Base-by-base conservation (phyloP, 2,888 invertebrate genomes). In the Prenolepis imparis region DNA sequence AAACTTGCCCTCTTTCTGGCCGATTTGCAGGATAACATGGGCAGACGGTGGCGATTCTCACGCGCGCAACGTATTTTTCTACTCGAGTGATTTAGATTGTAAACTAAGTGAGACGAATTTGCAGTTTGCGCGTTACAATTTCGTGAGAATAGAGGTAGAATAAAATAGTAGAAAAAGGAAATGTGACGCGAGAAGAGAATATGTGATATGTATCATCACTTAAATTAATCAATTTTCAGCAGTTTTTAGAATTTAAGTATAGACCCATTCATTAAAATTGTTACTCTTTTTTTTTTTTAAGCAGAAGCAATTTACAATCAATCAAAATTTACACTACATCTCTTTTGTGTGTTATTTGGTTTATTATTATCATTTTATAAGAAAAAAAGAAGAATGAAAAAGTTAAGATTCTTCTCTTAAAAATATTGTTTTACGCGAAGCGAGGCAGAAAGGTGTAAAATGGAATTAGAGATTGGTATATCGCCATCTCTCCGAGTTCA, bases 31-130 rank as follows among this genome's bases (percentile, higher is more conserved):
- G 85, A 86, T 85, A 87, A 89, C 86, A 78, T 57, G 67, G 87
- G 87, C 88, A 90, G 89, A 91, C 91, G 89, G 85, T 64, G 63
- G 39, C 15, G 75, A 83, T 88, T 88, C 88, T 87, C 88, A 87
- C 88, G 82, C 57, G 67, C 52, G 59, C 70, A 44, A 48, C 44
- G 59, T 80, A 61, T 70, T 80, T 80, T 80, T 70, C 59, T 80
- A 74, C 75, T 74, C 66, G 77, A 67, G n/a, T n/a, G n/a, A 66
- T 67, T 44, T 59, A 21, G 21, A 57, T 41, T 44, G 18, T 3
- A 36, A 66, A 55, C 21, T 2, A 32, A 57, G 55, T 28, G 78
- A 70, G 24, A 18, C 70, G 59, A 78, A 78, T 78, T 41, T 59
- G 59, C 59, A 70, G 70, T 41, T 77, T 55, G 21, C 12, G 52